Percentiles rank a stretch among this genome's conserved stretches.
These are phyloP conservation scores for Pseudopodoces humilis DNA, from an alignment of 2,113 vertebrate genomes.

Conservation along the genomic window DNA sequence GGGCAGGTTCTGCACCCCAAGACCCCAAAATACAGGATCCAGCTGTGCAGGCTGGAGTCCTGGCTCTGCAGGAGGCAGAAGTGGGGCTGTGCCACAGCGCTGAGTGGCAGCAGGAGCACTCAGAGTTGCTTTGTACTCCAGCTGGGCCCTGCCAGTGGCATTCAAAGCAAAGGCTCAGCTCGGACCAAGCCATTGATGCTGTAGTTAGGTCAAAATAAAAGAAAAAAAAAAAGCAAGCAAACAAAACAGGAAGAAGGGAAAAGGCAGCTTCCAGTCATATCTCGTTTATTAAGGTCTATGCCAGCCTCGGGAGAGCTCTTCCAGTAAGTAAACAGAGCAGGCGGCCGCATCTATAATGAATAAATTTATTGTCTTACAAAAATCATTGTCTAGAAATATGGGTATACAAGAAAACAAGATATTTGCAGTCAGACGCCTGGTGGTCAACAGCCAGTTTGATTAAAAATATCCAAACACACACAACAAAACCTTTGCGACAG, in stretches of 20 bases:
- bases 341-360: constrained; percentile 87
- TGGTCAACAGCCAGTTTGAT: constrained; percentile 89
- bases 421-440: constrained; percentile 87
- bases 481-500: constrained; percentile 77
- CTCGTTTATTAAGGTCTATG: constrained; percentile 72
- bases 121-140: background rate
- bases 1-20: background rate
- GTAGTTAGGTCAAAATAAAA: background rate
- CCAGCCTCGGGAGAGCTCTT: constrained; percentile 62
- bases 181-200: fast-evolving
- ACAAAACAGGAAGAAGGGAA: constrained; percentile 55
- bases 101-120: background rate
- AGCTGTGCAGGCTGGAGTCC: background rate
- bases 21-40: fast-evolving
- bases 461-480: constrained; percentile 75
- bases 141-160: background rate
- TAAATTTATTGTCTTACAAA: constrained; percentile 99
- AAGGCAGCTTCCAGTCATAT: constrained; percentile 68
- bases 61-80: no score
- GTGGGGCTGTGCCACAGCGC: background rate
- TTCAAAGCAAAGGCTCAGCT: background rate
- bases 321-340: constrained; percentile 75
- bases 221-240: background rate
- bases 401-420: constrained; percentile 89
- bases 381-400: constrained; percentile 96